These are phyloP conservation scores for Monodelphis domestica DNA, from an alignment of 2,797 vertebrate species.

Conservation along the genomic window DNA sequence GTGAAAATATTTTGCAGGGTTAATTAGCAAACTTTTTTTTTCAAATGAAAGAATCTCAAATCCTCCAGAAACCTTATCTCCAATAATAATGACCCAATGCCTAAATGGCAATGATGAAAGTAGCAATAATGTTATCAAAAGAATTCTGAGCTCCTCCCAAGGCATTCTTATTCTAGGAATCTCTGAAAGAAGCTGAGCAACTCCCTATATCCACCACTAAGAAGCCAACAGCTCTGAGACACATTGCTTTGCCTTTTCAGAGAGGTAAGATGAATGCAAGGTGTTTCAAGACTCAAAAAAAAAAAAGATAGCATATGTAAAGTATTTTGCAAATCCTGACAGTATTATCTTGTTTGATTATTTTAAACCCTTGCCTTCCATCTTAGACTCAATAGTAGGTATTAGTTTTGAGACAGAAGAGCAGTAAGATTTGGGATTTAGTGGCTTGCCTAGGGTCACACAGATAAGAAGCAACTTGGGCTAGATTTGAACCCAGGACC, in stretches of 20 bases:
- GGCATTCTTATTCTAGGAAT: background rate
- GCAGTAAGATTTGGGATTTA: no score
- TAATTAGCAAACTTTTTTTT: background rate
- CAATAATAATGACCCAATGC: conserved; percentile 4
- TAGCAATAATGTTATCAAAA: background rate
- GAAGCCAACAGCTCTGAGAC: background rate
- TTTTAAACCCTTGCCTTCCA: no score
- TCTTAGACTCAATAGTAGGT: no score
- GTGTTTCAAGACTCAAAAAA: background rate
- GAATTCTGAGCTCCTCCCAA: background rate
- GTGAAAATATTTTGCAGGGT: background rate
- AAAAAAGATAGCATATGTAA: background rate
- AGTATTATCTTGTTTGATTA: no score
- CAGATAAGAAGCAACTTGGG: no score
- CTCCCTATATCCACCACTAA: background rate
- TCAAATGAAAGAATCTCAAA: background rate
- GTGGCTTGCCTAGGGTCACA: no score
- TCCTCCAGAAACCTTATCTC: background rate
- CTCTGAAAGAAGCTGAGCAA: background rate
- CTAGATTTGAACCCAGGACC: no score
- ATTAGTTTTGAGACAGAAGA: no score
- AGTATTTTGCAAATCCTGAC: background rate
- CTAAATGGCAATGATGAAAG: conserved; percentile 22
- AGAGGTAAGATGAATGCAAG: background rate
- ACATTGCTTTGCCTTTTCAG: background rate